Evolutionary conservation across 2,113 vertebrate genomes (phyloP).

Genomic region (Penelope pileata): DNA sequence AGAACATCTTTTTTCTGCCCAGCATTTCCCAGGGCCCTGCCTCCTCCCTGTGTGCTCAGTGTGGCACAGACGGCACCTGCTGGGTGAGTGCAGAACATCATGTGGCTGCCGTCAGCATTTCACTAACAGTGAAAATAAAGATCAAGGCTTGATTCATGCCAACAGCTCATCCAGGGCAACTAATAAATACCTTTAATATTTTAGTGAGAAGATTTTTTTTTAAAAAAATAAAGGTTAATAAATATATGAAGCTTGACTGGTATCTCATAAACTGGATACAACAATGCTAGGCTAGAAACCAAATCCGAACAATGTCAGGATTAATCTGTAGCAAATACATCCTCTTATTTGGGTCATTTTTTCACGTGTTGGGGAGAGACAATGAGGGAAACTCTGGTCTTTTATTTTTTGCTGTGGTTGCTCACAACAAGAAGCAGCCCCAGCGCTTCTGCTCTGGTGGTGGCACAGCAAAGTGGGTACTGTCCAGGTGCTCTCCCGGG

Average conservation of each 20-base stretch:
- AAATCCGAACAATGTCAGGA: constrained; percentile 20
- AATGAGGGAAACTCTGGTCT: not conserved
- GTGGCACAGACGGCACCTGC: constrained; percentile 53
- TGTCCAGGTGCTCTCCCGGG: accelerated
- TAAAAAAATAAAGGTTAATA: not conserved
- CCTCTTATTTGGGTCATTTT: not conserved
- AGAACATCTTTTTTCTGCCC: not conserved
- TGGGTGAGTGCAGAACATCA: constrained; percentile 15
- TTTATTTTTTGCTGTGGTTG: not conserved
- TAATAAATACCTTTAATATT: not conserved
- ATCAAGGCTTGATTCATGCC: not conserved
- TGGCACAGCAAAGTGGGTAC: not conserved
- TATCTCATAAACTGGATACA: not conserved
- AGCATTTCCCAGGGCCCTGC: not conserved
- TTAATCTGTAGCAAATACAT: constrained; percentile 8
- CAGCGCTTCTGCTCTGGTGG: not conserved
- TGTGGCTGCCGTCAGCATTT: not conserved
- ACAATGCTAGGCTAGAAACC: constrained; percentile 35
- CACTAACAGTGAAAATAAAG: not conserved
- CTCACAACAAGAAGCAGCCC: not conserved
- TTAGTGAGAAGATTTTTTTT: not conserved
- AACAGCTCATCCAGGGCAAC: not conserved
- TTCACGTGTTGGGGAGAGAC: not conserved
- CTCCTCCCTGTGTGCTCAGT: accelerated
- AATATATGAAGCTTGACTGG: not conserved